phyloP scores from a whole-genome alignment of 2,797 vertebrate genomes.

The Crocodylus rhombifer region DNA sequence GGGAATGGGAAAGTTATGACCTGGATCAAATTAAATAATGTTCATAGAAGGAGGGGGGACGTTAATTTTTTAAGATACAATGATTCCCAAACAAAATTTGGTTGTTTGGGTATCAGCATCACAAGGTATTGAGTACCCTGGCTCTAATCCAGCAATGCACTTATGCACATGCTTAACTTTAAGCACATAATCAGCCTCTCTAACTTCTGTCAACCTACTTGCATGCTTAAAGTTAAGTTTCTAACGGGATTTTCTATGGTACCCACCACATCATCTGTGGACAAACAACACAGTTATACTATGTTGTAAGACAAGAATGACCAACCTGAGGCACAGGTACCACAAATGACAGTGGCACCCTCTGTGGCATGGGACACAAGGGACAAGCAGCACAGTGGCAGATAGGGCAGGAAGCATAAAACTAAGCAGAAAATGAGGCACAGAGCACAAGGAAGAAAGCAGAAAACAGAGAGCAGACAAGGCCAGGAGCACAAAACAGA shows the following conservation, averaged over 20 bases:
- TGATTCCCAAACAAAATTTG: neutral
- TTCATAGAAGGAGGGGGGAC: neutral
- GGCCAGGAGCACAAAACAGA: too few relatives aligned
- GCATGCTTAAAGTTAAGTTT: constrained; percentile 64
- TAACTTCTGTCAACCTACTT: constrained; percentile 15
- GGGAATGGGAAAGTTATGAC: constrained; percentile 60
- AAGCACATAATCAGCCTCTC: constrained; percentile 55
- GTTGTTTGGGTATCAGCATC: neutral
- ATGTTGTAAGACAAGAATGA: too few relatives aligned
- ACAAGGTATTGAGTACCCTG: constrained; percentile 50
- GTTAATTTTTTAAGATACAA: neutral
- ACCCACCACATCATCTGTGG: too few relatives aligned
- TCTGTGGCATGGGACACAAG: too few relatives aligned
- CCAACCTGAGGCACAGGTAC: too few relatives aligned
- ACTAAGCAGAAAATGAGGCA: too few relatives aligned
- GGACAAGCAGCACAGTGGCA: too few relatives aligned
- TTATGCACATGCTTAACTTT: constrained; percentile 53
- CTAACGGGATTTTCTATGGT: neutral
- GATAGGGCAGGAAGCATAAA: too few relatives aligned
- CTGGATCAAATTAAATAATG: constrained; percentile 55
- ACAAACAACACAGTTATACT: too few relatives aligned
- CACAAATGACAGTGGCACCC: too few relatives aligned
- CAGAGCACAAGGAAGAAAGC: too few relatives aligned
- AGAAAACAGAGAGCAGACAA: too few relatives aligned
- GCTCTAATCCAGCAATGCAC: constrained; percentile 54